Evolutionary conservation across 2,113 vertebrate species (phyloP).

Genomic region (Austrofundulus limnaeus): DNA sequence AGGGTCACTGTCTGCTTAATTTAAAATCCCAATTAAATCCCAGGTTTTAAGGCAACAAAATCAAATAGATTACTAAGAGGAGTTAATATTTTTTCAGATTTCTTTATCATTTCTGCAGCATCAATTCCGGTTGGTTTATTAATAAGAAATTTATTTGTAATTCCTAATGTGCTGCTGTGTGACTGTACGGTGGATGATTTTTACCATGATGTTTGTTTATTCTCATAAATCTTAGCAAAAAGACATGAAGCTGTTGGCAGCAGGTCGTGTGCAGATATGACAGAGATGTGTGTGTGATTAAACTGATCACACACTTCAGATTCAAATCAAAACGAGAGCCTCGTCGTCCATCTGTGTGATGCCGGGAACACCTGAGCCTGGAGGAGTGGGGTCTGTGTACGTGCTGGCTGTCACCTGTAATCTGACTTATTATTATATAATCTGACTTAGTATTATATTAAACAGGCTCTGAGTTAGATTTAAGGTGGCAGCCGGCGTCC

Average conservation of each 20-base stretch:
- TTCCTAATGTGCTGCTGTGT: constrained; percentile 19
- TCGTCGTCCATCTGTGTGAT: constrained; percentile 22
- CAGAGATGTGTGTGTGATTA: constrained; percentile 12
- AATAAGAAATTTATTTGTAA: constrained; percentile 24
- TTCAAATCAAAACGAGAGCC: constrained; percentile 48
- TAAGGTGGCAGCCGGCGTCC: constrained; percentile 27
- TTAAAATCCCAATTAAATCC: too few relatives aligned
- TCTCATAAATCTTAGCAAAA: constrained; percentile 21
- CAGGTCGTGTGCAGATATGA: constrained; percentile 31
- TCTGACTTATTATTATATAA: constrained; percentile 65
- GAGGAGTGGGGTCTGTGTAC: constrained; percentile 45
- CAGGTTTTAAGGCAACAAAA: too few relatives aligned
- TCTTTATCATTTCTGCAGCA: too few relatives aligned
- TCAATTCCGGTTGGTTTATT: not conserved
- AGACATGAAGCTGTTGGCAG: constrained; percentile 41
- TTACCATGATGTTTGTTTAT: constrained; percentile 22
- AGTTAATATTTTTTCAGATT: too few relatives aligned
- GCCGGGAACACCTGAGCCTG: constrained; percentile 62
- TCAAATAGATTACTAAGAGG: too few relatives aligned
- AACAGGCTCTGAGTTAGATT: constrained; percentile 45
- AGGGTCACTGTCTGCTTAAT: too few relatives aligned
- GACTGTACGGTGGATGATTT: constrained; percentile 14
- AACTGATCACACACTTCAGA: constrained; percentile 34
- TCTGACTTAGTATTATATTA: constrained; percentile 63
- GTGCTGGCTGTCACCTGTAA: constrained; percentile 44